Percentiles rank a stretch among this genome's conserved stretches.
phyloP scores from a whole-genome alignment of 1,140 invertebrate genomes.

The Bombus vancouverensis region DNA sequence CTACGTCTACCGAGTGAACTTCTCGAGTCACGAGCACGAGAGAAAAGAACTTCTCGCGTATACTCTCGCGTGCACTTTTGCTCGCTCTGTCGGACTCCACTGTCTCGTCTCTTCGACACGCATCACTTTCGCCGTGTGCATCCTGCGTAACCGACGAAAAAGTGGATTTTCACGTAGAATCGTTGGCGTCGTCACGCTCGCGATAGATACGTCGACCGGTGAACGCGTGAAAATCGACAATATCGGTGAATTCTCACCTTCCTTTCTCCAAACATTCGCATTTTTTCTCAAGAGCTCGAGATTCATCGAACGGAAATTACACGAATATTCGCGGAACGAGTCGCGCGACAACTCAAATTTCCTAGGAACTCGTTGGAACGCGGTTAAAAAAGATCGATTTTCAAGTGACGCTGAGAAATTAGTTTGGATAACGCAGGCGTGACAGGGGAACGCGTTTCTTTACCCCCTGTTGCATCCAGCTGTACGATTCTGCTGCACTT shows the following conservation, averaged over 20 bases:
- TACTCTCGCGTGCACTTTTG: conserved; percentile 37
- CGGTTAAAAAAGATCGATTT: neutral
- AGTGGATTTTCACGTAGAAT: conserved; percentile 69
- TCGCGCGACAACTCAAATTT: neutral
- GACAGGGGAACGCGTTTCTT: conserved; percentile 44
- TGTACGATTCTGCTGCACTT: conserved; percentile 74
- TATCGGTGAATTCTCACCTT: neutral
- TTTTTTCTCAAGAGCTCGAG: neutral
- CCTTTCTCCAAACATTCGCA: neutral
- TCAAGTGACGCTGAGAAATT: conserved; percentile 2
- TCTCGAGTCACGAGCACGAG: conserved; percentile 34
- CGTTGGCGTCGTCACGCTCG: conserved; percentile 61
- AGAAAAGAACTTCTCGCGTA: conserved; percentile 29
- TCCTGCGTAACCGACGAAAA: conserved; percentile 73
- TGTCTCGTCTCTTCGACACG: conserved; percentile 64
- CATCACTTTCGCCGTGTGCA: conserved; percentile 77
- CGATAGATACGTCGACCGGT: conserved; percentile 54
- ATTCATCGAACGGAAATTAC: neutral
- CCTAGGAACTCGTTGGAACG: neutral
- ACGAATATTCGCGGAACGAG: accelerated
- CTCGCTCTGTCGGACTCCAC: conserved; percentile 40
- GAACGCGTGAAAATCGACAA: neutral
- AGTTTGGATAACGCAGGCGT: conserved; percentile 40
- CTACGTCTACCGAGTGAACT: conserved; percentile 43
- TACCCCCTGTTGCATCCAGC: conserved; percentile 65